Base-by-base conservation (phyloP, 2,113 vertebrate genomes). In the Forbesichthys papilliferus region DNA sequence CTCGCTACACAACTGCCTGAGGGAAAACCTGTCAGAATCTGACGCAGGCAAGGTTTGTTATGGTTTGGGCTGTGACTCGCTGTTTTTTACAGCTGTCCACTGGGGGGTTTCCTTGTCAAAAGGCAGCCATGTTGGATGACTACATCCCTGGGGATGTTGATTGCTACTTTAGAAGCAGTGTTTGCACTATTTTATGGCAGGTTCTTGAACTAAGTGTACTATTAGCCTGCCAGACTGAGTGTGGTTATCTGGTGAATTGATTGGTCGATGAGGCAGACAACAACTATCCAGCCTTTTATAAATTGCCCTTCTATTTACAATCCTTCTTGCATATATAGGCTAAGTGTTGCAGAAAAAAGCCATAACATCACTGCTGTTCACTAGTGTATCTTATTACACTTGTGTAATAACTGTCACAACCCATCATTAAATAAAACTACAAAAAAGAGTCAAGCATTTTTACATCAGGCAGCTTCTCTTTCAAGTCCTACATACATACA, bases 51-150 rank as follows among this genome's bases (percentile, higher is more conserved):
- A 70, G 20, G 77, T 81, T 87, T 88, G 88, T 88, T 89, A 59
- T 88, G 87, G 83, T 83, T 84, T 61, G 82, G 78, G 79, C 79
- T 64, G 70, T 84, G 85, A 86, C 82, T 85, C n/a, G 69, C 81
- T 82, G 75, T 67, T 73, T 79, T 81, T 79, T 65, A 71, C 81
- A 86, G 84, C 80, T 82, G 84, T 82, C 82, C 69, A 48, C 33
- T 4, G 51, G 48, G 55, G 69, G 59, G 20, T 16, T 55, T 59
- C 51, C 65, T 74, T 48, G 65, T 82, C 48, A 71, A 27, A 58
- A 71, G 56, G 8, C 57, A 68, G 57, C 61, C 52, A 1, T 61
- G 61, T 13, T 68, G 69, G 62, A 66, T 78, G 66, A 71, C 80
- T 64, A 27, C 42, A 48, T 56, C 61, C 7, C 42, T 9, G 49